Percentiles rank a stretch among this genome's conserved stretches.
Conservation (phyloP, 2,888 invertebrate species). For the Allacma fusca region DNA sequence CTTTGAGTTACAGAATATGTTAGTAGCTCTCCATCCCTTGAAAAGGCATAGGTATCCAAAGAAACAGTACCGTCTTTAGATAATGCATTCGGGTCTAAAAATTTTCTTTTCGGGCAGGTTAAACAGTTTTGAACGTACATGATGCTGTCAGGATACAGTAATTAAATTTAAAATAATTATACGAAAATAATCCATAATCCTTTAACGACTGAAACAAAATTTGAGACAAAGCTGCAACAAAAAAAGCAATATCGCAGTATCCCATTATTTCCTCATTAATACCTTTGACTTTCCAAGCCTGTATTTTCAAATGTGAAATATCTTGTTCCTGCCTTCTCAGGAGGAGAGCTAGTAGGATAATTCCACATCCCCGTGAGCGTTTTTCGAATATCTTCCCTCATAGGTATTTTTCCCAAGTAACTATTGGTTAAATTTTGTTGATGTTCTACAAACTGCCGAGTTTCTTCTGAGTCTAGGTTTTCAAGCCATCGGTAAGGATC, state of each 20-base stretch:
- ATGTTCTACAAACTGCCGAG: slow-evolving; percentile 52
- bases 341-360: slow-evolving; percentile 71
- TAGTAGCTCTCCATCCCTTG: slow-evolving; percentile 67
- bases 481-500: slow-evolving; percentile 61
- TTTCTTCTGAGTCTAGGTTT: slow-evolving; percentile 53
- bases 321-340: slow-evolving; percentile 78
- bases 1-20: slow-evolving; percentile 68
- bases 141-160: slow-evolving; percentile 64
- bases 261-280: no score
- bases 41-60: slow-evolving; percentile 63
- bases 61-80: slow-evolving; percentile 67
- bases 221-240: no score
- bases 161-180: no score
- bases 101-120: slow-evolving; percentile 62
- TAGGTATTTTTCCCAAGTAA: slow-evolving; percentile 78
- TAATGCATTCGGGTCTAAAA: slow-evolving; percentile 69
- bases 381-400: slow-evolving; percentile 72
- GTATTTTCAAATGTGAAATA: slow-evolving; percentile 93
- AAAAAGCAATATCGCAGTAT: no score
- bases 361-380: not conserved
- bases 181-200: no score
- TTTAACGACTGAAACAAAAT: no score
- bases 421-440: slow-evolving; percentile 32
- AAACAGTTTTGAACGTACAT: slow-evolving; percentile 67
- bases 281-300: slow-evolving; percentile 70